These are phyloP conservation scores for Dufourea novaeangliae DNA, from an alignment of 1,140 invertebrate species.

Conservation along the genomic window DNA sequence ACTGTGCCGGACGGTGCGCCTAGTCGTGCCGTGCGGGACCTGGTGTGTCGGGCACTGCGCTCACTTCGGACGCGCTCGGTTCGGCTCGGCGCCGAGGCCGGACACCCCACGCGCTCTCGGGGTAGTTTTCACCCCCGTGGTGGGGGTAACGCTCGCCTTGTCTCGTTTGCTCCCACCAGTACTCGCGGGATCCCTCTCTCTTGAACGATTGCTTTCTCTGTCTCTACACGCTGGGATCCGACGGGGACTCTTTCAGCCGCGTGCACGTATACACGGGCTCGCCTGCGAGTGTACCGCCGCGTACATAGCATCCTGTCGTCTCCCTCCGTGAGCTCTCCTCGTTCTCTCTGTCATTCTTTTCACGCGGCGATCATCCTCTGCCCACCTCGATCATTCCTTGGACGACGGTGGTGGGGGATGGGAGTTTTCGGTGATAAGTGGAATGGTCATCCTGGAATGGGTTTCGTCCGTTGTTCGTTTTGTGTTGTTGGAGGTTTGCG, in stretches of 20 bases:
- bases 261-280: conserved; percentile 30
- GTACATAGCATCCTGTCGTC: conserved; percentile 1
- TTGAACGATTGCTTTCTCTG: background rate
- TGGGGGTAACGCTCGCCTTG: conserved; percentile 69
- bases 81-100: conserved; percentile 73
- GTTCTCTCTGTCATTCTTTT: conserved; percentile 27
- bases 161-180: conserved; percentile 17
- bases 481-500: too few relatives aligned
- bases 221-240: background rate
- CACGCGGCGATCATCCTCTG: background rate
- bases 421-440: background rate
- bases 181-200: background rate
- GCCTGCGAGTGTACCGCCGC: conserved; percentile 10
- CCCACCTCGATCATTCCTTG: conserved; percentile 24
- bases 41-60: conserved; percentile 79
- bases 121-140: conserved; percentile 79
- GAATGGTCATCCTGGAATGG: background rate
- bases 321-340: conserved; percentile 5
- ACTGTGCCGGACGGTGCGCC: conserved; percentile 81
- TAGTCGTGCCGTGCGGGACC: conserved; percentile 78
- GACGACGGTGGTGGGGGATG: conserved; percentile 11
- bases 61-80: conserved; percentile 79
- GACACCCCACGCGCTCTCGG: conserved; percentile 79
- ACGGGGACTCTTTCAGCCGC: conserved; percentile 4
- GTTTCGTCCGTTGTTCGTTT: background rate